Percentiles rank a stretch among this genome's conserved stretches.
Conservation (phyloP, 53 echinoderm and acorn worm species). For the Crossaster papposus region DNA sequence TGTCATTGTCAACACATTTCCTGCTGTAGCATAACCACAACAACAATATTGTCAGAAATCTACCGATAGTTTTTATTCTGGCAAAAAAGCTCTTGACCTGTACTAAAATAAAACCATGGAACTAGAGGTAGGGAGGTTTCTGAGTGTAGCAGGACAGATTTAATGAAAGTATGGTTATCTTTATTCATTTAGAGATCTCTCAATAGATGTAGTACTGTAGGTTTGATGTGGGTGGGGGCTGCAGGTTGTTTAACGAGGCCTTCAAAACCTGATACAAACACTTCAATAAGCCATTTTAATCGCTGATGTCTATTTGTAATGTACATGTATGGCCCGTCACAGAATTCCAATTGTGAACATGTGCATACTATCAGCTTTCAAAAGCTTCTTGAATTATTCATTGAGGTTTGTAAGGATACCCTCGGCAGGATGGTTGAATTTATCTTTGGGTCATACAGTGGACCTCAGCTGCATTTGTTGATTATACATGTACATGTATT, state of each 20-base stretch:
- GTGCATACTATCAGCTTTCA: background rate
- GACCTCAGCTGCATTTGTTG: background rate
- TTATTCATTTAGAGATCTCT: constrained; percentile 26
- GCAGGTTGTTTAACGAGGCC: constrained; percentile 8
- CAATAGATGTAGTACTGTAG: background rate
- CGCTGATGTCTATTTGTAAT: background rate
- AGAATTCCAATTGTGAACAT: background rate
- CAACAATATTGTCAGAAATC: background rate
- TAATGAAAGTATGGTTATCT: constrained; percentile 11
- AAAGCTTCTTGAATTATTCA: background rate
- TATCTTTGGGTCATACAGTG: background rate
- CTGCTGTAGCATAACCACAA: constrained; percentile 8
- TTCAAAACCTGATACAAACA: background rate
- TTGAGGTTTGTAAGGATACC: background rate
- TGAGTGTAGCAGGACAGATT: background rate
- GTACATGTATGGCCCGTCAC: background rate
- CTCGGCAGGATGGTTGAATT: background rate
- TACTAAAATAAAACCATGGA: background rate
- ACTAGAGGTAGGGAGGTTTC: background rate
- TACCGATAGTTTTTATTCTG: constrained; percentile 7
- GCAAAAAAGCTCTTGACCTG: background rate
- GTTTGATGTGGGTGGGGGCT: background rate
- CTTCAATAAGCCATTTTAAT: background rate
- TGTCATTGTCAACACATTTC: background rate
- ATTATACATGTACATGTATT: too few relatives aligned